phyloP scores from a whole-genome alignment of 2,888 invertebrate species.

The Aphidius colemani region DNA sequence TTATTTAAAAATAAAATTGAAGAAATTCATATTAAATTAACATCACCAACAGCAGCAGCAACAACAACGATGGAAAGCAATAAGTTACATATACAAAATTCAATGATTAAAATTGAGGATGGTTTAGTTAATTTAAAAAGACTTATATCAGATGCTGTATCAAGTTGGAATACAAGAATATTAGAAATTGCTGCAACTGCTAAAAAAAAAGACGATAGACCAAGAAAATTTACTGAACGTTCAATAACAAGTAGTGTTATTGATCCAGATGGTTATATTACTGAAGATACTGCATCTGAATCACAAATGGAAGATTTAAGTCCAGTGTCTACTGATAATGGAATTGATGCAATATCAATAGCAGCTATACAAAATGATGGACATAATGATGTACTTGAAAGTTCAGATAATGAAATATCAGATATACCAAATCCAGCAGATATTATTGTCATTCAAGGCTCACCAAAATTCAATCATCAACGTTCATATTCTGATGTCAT shows the following conservation, averaged over 20 bases:
- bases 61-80: conserved; percentile 61
- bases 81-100: conserved; percentile 44
- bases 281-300: conserved; percentile 54
- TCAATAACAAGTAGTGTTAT: conserved; percentile 37
- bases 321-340: conserved; percentile 55
- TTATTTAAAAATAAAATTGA: conserved; percentile 81
- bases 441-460: conserved; percentile 47
- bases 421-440: conserved; percentile 47
- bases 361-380: conserved; percentile 40
- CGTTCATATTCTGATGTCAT: conserved; percentile 60
- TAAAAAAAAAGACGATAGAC: conserved; percentile 54
- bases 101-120: conserved; percentile 63
- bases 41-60: conserved; percentile 66
- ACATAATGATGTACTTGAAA: conserved; percentile 44
- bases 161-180: conserved; percentile 71
- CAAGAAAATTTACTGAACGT: conserved; percentile 47
- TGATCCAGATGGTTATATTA: conserved; percentile 53
- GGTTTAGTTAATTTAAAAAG: conserved; percentile 69
- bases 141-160: conserved; percentile 72
- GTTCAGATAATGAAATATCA: conserved; percentile 47
- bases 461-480: conserved; percentile 53
- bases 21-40: conserved; percentile 77
- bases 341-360: conserved; percentile 48
- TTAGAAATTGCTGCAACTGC: conserved; percentile 50
- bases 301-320: conserved; percentile 56